A percentile compares a stretch with the other conserved stretches of the same genome.
Evolutionary conservation across 2,888 invertebrate genomes (phyloP).

Genomic region (Biston stratarius): DNA sequence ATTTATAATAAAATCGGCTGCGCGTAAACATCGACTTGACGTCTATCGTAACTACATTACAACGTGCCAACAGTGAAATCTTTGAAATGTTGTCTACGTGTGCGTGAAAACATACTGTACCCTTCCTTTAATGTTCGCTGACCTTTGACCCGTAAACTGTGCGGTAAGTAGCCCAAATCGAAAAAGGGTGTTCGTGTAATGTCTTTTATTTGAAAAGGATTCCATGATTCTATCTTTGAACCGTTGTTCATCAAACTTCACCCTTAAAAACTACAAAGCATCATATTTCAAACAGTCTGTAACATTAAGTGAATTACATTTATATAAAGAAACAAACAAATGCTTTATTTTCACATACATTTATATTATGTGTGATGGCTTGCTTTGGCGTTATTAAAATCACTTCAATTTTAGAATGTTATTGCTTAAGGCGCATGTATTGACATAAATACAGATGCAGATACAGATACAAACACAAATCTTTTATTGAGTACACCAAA

Average conservation of each 20-base stretch:
- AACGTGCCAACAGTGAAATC: conserved; percentile 8
- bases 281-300: no score
- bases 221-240: not conserved
- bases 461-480: no score
- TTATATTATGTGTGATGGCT: no score
- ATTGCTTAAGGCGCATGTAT: no score
- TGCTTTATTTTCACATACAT: no score
- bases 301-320: no score
- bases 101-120: not conserved
- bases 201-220: conserved; percentile 17
- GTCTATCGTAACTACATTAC: conserved; percentile 1
- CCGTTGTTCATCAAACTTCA: not conserved
- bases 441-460: no score
- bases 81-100: conserved; percentile 12
- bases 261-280: no score
- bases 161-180: conserved; percentile 19
- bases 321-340: no score
- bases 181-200: conserved; percentile 13
- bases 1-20: not conserved
- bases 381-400: no score
- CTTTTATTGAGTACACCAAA: no score
- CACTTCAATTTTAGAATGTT: no score
- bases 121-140: conserved; percentile 16
- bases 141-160: conserved; percentile 26
- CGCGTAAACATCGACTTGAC: conserved; percentile 1